Evolutionary conservation across 2,888 invertebrate species (phyloP), one percentile per base, ranked within the genome.

Genomic region (Halictus quadricinctus): DNA sequence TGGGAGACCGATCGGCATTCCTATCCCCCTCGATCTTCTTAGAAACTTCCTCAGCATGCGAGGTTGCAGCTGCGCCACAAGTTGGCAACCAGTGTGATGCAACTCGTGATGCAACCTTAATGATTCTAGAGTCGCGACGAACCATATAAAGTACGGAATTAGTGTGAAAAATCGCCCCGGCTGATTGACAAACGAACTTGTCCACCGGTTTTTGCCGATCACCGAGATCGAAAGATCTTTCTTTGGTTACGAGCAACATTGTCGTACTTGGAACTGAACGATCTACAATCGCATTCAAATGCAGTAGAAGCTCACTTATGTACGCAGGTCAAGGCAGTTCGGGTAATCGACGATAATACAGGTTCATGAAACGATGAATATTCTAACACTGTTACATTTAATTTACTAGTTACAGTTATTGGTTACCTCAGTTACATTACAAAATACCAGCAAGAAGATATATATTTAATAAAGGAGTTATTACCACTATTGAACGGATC

Each of bases 1-100:
- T 84, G 87, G 81, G 69, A 75, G 86, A 66, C 79, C 82, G 84
- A 89, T 88, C 88, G 85, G 66, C 89, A 89, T 89, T 89, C 89
- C 89, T 54, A 69, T 46, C 58, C n/a, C 21, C 58, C 72, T 64
- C 8, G 83, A 85, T 86, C 83, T 89, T 89, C 89, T 76, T 70
- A 72, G 88, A 89, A 89, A 77, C 86, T 83, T 85, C 25, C 60
- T 21, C 18, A 46, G 36, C 13, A 21, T 60, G 46, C n/a, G 10
- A 12, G 50, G 15, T 73, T 48, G 79, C 77, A 85, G 79, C 86
- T 86, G 81, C 54, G 15, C 3, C 43, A 58, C 29, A n/a, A 75
- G 54, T 72, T 66, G n/a, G 70, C 46, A 60, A 18, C 48, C 69
- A 29, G 21, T 12, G 46, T 77, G 72, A 64, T 43, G 74, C 76